These are phyloP conservation scores for Thymelicus sylvestris DNA, from an alignment of 2,888 invertebrate genomes.

Conservation along the genomic window DNA sequence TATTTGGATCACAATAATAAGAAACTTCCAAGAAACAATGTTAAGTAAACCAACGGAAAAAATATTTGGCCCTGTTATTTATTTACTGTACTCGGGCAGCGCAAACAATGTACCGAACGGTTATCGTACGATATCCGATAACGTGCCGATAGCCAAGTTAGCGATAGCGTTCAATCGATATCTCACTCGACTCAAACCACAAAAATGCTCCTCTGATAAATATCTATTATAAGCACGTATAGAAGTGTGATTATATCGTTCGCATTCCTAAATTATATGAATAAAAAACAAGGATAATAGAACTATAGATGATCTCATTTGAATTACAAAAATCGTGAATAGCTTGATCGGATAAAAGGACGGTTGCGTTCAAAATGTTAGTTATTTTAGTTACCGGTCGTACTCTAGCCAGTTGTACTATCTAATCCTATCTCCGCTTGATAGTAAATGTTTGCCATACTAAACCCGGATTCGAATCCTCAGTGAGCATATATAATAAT, in stretches of 20 bases:
- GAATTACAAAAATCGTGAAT: too few species aligned
- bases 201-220: slow-evolving; percentile 8
- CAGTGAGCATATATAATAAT: too few species aligned
- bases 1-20: not conserved
- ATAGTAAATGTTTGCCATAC: too few species aligned
- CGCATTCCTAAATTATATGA: not conserved
- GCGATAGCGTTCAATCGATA: slow-evolving; percentile 57
- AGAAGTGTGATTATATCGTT: not conserved
- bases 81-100: slow-evolving; percentile 34
- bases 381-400: too few species aligned
- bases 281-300: too few species aligned
- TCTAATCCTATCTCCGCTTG: too few species aligned
- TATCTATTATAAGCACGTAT: slow-evolving; percentile 7
- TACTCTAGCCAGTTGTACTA: too few species aligned
- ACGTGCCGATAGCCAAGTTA: slow-evolving; percentile 48
- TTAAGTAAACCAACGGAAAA: slow-evolving; percentile 11
- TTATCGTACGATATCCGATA: slow-evolving; percentile 53
- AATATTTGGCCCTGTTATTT: slow-evolving; percentile 23
- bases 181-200: slow-evolving; percentile 23
- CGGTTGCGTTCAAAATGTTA: too few species aligned
- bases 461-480: too few species aligned
- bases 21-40: slow-evolving; percentile 8
- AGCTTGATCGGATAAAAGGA: too few species aligned
- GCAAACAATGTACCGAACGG: slow-evolving; percentile 42
- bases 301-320: too few species aligned